phyloP scores from a whole-genome alignment of 2,888 invertebrate species.

The Drosophila sordidapex region DNA sequence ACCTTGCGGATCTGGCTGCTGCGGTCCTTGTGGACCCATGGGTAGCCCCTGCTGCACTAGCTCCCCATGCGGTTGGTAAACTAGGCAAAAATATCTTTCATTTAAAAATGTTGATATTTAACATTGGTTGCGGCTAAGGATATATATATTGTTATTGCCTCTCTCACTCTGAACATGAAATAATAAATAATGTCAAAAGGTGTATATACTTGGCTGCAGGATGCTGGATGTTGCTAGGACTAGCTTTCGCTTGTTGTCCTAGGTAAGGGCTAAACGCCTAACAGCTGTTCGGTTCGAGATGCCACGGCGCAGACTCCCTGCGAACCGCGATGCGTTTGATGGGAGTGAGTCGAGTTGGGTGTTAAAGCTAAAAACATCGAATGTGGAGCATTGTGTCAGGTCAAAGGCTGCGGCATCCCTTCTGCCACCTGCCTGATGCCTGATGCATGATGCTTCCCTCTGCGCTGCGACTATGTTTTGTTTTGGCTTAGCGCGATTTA shows the following conservation, averaged over 20 bases:
- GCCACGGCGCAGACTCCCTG: conserved; percentile 53
- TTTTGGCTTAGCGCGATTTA: conserved; percentile 79
- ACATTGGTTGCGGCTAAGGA: conserved; percentile 33
- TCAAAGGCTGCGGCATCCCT: conserved; percentile 64
- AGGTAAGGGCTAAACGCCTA: conserved; percentile 63
- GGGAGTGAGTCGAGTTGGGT: neutral
- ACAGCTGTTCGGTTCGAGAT: conserved; percentile 62
- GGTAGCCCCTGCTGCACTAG: conserved; percentile 45
- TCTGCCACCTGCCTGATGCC: conserved; percentile 49
- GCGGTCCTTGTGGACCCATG: conserved; percentile 45
- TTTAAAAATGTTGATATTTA: neutral
- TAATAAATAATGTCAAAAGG: conserved; percentile 8
- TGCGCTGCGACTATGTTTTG: conserved; percentile 58
- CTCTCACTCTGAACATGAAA: neutral
- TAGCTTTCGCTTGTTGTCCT: conserved; percentile 59
- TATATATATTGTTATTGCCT: conserved; percentile 24
- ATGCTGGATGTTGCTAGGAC: conserved; percentile 22
- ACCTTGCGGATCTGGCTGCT: conserved; percentile 21
- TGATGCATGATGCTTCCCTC: conserved; percentile 56
- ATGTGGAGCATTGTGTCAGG: conserved; percentile 82
- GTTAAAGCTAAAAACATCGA: conserved; percentile 68
- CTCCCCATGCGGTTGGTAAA: conserved; percentile 41
- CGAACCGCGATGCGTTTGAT: conserved; percentile 26
- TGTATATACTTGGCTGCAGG: neutral
- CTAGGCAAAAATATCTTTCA: neutral